Evolutionary conservation across 1,140 invertebrate species (phyloP).

Genomic region (Daktulosphaira vitifoliae): DNA sequence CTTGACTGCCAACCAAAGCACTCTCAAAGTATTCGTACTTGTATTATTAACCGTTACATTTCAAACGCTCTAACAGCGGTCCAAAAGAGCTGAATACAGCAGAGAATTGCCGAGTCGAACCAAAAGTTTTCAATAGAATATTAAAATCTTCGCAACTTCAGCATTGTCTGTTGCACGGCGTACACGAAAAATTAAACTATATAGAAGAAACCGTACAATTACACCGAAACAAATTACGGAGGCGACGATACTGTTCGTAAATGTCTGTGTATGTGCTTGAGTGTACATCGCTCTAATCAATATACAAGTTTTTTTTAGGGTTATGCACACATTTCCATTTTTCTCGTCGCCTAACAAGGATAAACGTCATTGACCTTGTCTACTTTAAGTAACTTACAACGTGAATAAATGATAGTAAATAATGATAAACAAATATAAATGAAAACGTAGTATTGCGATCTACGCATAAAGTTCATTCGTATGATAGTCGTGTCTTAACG

Average conservation of each 20-base stretch:
- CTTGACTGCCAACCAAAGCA: no score
- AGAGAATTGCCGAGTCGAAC: no score
- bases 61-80: no score
- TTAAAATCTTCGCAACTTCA: no score
- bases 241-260: slow-evolving; percentile 14
- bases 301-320: slow-evolving; percentile 25
- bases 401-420: slow-evolving; percentile 20
- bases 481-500: neutral
- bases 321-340: slow-evolving; percentile 31
- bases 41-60: no score
- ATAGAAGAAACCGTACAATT: slow-evolving; percentile 12
- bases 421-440: slow-evolving; percentile 32
- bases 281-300: slow-evolving; percentile 24
- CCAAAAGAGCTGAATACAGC: no score
- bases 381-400: slow-evolving; percentile 16
- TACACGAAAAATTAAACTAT: neutral
- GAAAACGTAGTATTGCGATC: neutral
- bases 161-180: neutral
- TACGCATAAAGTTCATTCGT: neutral
- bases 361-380: slow-evolving; percentile 32
- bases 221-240: slow-evolving; percentile 16
- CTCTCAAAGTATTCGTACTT: no score
- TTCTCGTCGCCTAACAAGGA: slow-evolving; percentile 22
- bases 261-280: neutral
- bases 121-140: no score